Base-by-base conservation (phyloP, 2,797 vertebrate genomes). In the Salarias fasciatus region DNA sequence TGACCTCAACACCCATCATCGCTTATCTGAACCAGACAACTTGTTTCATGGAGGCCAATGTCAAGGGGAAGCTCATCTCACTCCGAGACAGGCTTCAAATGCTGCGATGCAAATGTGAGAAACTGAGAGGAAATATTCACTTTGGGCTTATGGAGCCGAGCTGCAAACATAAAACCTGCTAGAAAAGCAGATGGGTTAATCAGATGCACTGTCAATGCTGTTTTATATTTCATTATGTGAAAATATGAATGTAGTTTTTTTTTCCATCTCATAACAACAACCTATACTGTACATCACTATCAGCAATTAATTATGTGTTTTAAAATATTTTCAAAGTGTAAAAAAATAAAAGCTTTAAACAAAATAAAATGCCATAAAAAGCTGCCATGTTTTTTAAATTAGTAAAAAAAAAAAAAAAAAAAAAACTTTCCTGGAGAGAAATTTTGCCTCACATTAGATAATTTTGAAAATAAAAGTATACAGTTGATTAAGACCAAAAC, bases 11-110 rank as follows among this genome's bases (percentile, higher is more conserved):
- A 37, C 42, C 69, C 48, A 5, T 9, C 33, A 2, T 28, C 15
- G 72, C 86, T 91, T 90, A 90, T 90, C 90, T 86, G 47, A 36
- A 49, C 49, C 11, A 45, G n/a, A 72, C 82, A 83, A 85, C 73
- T 47, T 56, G 84, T 58, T 15, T 6, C 6, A 12, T 33, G 11
- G 75, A 69, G 72, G 75, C 58, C 67, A 24, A 11, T 0, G 33
- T 54, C 11, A 38, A 13, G 60, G 57, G 24, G 18, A 40, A 42
- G 50, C 28, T 35, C 24, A 1, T 2, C 57, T 48, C 13, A 12
- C 2, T 50, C 45, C 11, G 37, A 53, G 5, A 51, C 18, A 24
- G 18, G 18, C 18, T 13, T 37, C 62, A 41, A 67, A 63, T 31
- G 15, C 5, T 14, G 50, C 3, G 4, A 2, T 46, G 10, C 49